Conservation (phyloP, 2,888 invertebrate species). For the Neoascia interrupta region DNA sequence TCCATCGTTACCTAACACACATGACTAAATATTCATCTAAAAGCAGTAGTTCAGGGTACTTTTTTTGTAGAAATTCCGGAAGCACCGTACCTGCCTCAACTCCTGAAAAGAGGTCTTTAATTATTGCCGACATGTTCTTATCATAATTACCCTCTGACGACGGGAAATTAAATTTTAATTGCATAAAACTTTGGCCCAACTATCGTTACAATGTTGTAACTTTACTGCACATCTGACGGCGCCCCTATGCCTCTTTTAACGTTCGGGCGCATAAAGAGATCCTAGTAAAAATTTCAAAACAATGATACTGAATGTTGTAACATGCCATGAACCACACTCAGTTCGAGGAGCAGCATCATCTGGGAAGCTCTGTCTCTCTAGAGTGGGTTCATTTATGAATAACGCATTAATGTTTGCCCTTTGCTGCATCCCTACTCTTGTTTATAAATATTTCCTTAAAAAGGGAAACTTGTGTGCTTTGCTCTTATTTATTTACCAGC, state of each 20-base stretch:
- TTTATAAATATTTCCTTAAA: no score
- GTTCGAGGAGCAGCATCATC: neutral
- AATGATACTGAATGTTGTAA: conserved; percentile 7
- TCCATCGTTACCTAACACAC: no score
- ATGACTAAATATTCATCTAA: neutral
- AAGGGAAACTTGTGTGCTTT: no score
- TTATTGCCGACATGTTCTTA: neutral
- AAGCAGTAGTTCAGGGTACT: conserved; percentile 4
- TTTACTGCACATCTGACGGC: neutral
- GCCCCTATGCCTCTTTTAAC: no score
- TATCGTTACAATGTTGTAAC: neutral
- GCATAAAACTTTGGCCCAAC: conserved; percentile 7
- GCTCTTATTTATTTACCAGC: no score
- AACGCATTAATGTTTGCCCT: conserved; percentile 22
- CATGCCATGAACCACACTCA: conserved; percentile 22
- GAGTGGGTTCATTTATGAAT: conserved; percentile 28
- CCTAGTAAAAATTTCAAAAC: no score
- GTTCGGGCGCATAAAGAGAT: no score
- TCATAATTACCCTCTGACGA: conserved; percentile 7
- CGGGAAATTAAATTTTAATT: conserved; percentile 30
- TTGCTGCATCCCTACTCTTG: conserved; percentile 16
- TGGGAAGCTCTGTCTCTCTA: neutral
- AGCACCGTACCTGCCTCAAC: no score
- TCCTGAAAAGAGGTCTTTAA: no score
- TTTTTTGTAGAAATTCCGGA: neutral